Conservation (phyloP, 2,888 invertebrate genomes). For the Diarsia rubi region DNA sequence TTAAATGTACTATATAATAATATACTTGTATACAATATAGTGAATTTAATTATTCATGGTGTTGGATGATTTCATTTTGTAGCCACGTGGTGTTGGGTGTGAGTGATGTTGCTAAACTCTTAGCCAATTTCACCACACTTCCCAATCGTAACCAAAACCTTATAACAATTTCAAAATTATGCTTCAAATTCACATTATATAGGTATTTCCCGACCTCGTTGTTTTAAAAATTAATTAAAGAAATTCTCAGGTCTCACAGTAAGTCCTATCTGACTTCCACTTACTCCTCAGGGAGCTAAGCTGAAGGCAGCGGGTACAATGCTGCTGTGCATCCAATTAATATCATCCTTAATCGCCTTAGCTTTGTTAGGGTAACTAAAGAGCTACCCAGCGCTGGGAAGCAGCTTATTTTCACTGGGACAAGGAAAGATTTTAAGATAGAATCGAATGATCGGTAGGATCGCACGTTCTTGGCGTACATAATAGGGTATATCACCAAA, state of each 20-base stretch:
- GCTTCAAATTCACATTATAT: not conserved
- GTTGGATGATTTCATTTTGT: not conserved
- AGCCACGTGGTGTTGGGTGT: not conserved
- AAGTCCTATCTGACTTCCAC: slow-evolving; percentile 3
- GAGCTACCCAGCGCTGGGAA: not conserved
- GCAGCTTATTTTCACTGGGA: slow-evolving; percentile 6
- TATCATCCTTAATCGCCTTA: slow-evolving; percentile 50
- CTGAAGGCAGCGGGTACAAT: not conserved
- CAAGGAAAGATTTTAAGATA: not conserved
- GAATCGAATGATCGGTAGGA: too few species aligned
- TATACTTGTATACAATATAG: too few species aligned
- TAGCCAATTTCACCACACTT: not conserved
- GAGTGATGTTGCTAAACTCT: not conserved
- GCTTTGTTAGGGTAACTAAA: slow-evolving; percentile 21
- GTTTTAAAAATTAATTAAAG: slow-evolving; percentile 5
- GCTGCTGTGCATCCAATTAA: slow-evolving; percentile 41
- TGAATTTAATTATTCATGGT: not conserved
- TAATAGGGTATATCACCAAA: too few species aligned
- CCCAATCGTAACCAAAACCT: not conserved
- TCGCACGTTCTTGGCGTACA: too few species aligned
- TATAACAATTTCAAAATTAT: not conserved
- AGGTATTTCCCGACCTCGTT: not conserved
- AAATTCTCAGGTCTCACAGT: not conserved
- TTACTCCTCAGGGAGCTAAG: not conserved
- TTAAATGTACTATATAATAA: too few species aligned